These are phyloP conservation scores for Peromyscus melanophrys DNA, from an alignment of 2,797 vertebrate species.

Conservation along the genomic window DNA sequence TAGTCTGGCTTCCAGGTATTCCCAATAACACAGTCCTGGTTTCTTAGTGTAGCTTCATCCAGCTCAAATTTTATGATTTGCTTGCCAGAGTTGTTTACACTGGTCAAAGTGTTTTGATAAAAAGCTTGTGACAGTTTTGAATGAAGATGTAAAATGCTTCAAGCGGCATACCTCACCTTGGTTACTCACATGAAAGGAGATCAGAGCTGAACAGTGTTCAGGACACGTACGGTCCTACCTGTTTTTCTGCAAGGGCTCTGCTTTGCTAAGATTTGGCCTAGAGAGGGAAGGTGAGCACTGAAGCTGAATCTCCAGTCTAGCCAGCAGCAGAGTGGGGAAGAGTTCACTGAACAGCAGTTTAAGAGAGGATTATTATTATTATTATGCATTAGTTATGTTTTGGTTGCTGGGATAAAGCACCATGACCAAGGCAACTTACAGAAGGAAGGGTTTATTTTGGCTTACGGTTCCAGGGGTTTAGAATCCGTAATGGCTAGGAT, in stretches of 20 bases:
- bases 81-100: slow-evolving; percentile 35
- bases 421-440: neutral
- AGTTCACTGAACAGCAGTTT: neutral
- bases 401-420: neutral
- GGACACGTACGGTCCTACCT: neutral
- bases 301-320: neutral
- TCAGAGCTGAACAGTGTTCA: neutral
- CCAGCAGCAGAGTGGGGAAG: neutral
- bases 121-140: slow-evolving; percentile 6
- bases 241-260: neutral
- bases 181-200: neutral
- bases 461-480: too few species aligned
- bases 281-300: neutral
- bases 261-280: neutral
- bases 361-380: neutral
- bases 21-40: neutral
- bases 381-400: neutral
- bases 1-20: neutral
- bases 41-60: neutral
- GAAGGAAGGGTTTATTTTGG: neutral
- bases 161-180: neutral
- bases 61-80: slow-evolving; percentile 5
- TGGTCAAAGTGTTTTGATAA: neutral
- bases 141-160: slow-evolving; percentile 26
- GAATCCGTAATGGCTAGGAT: neutral